Conservation (phyloP, 2,797 vertebrate genomes). For the Lates japonicus region DNA sequence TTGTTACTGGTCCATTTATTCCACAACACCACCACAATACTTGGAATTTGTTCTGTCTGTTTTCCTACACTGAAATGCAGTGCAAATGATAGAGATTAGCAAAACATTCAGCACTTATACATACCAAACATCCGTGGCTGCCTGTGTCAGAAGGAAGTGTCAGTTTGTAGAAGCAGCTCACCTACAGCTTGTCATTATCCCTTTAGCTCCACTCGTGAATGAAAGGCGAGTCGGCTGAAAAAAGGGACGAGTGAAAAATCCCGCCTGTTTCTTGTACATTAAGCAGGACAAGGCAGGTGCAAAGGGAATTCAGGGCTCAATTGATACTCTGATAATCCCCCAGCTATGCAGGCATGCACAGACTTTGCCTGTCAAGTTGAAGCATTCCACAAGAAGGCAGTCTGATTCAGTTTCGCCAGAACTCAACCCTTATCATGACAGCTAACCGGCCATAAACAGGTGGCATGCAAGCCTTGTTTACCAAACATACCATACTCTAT, state of each 20-base stretch:
- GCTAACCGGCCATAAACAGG: background rate
- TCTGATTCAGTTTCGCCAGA: background rate
- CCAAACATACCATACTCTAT: background rate
- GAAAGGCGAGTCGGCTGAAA: slow-evolving; percentile 49
- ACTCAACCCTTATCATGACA: background rate
- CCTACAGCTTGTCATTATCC: slow-evolving; percentile 24
- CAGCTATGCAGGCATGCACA: slow-evolving; percentile 77
- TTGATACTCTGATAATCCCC: slow-evolving; percentile 72
- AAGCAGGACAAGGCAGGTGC: slow-evolving; percentile 76
- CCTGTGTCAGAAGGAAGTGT: slow-evolving; percentile 20
- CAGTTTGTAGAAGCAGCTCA: slow-evolving; percentile 5
- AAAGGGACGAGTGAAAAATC: slow-evolving; percentile 30
- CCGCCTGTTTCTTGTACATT: slow-evolving; percentile 42
- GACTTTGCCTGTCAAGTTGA: slow-evolving; percentile 62
- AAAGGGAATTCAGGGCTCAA: slow-evolving; percentile 30
- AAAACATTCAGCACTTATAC: background rate
- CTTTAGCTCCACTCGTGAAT: slow-evolving; percentile 48
- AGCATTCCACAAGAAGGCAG: slow-evolving; percentile 39
- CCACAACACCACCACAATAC: background rate
- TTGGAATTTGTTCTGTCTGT: background rate
- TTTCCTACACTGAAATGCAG: background rate
- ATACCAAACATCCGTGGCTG: background rate
- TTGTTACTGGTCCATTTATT: background rate
- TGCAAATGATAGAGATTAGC: background rate
- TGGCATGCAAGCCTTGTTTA: background rate